Evolutionary conservation across 2,113 vertebrate genomes (phyloP), one percentile per base, ranked within the genome.

Genomic region (Microtus ochrogaster): DNA sequence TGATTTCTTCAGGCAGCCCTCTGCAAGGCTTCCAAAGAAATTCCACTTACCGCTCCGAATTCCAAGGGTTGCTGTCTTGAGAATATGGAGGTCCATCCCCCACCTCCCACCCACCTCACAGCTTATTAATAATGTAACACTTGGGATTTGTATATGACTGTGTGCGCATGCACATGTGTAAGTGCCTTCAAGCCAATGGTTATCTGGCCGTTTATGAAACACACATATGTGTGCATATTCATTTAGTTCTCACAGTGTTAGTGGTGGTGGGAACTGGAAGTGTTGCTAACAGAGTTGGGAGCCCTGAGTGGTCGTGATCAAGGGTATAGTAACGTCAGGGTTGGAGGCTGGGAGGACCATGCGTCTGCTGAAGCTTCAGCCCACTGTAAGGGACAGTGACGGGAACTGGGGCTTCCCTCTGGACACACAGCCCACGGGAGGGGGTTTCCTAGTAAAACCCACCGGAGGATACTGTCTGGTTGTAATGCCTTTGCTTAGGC

Each of bases 21-120:
- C 36, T 81, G 44, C 24, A 83, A 47, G 44, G 70, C 30, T 97
- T 84, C 44, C 39, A 70, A 92, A 91, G 36, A 66, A 55, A 81
- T 47, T 52, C 74, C 85, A 41, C 86, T 78, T 65, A 66, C 82
- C 94, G 39, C 44, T 52, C 33, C 66, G 44, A 88, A 65, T 77
- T 79, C 30, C 85, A 73, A 89, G 41, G n/a, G 76, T 61, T 84
- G 22, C 13, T 65, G 28, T 78, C 79, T 84, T 83, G 77, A 82
- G 70, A 77, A n/a, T 41, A 55, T 4, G 30, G 17, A 88, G 58
- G 39, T 41, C n/a, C 7, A 55, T 41, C 17, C 14, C 21, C 13
- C 30, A 14, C 26, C 3, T 1, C 3, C 21, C 81, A 65, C 63
- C 41, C 74, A 83, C 52, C 26, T 63, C 47, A 74, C 30, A 19